Conservation (phyloP, 2,888 invertebrate genomes). For the Euphydryas editha region DNA sequence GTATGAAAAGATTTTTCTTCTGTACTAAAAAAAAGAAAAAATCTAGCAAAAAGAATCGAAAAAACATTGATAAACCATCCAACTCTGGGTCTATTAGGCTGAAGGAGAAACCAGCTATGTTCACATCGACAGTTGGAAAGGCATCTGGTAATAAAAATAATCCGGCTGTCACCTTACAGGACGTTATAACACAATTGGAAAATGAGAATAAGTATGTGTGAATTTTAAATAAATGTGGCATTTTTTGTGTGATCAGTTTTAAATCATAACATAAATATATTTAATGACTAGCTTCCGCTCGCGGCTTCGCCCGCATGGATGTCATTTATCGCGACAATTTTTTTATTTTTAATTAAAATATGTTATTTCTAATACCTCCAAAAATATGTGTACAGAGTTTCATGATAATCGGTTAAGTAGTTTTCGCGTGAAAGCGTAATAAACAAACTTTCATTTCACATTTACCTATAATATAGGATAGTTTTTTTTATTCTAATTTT, state of each 20-base stretch:
- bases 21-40: conserved; percentile 74
- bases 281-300: too few species aligned
- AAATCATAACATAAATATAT: too few species aligned
- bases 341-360: too few species aligned
- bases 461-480: too few species aligned
- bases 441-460: too few species aligned
- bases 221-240: background rate
- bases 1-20: conserved; percentile 74
- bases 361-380: too few species aligned
- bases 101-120: conserved; percentile 64
- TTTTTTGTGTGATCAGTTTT: background rate
- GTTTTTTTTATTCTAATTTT: too few species aligned
- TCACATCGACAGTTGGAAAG: conserved; percentile 77
- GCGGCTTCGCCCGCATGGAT: too few species aligned
- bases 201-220: conserved; percentile 83
- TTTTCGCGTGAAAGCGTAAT: too few species aligned
- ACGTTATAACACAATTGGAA: conserved; percentile 88
- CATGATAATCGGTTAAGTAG: too few species aligned
- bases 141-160: conserved; percentile 72
- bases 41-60: conserved; percentile 50
- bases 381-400: too few species aligned
- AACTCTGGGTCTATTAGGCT: conserved; percentile 48
- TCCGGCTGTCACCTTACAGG: conserved; percentile 86
- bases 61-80: conserved; percentile 48
- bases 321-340: too few species aligned